These are phyloP conservation scores for Stigmatopora argus DNA, from an alignment of 2,113 vertebrate species.

Conservation along the genomic window DNA sequence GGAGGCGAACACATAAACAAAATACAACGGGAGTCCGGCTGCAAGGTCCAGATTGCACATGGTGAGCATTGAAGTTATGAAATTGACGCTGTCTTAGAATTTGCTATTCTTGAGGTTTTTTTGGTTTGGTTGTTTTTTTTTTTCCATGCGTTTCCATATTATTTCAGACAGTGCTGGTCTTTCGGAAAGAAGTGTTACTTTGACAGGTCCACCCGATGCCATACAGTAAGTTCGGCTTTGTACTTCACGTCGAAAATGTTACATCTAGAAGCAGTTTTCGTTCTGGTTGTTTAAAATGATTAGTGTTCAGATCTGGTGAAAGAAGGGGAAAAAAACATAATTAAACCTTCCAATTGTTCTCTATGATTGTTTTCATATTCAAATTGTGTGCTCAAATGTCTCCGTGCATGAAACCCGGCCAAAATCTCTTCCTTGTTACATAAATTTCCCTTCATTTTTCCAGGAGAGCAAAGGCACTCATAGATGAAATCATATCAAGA, in stretches of 20 bases:
- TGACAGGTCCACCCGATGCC: slow-evolving; percentile 81
- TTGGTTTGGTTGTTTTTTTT: neutral
- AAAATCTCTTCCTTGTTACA: neutral
- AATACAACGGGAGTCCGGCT: slow-evolving; percentile 92
- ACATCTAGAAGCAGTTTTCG: neutral
- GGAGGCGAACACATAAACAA: slow-evolving; percentile 94
- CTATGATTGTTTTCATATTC: no score
- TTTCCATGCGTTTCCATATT: slow-evolving; percentile 4
- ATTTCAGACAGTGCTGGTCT: slow-evolving; percentile 81
- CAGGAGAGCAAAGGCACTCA: slow-evolving; percentile 84
- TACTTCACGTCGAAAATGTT: neutral
- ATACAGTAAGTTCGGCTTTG: slow-evolving; percentile 75
- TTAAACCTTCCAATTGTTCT: no score
- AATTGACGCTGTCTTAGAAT: neutral
- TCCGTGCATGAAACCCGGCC: neutral
- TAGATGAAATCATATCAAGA: slow-evolving; percentile 87
- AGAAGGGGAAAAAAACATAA: neutral
- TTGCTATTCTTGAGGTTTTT: neutral
- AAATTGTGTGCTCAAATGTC: neutral
- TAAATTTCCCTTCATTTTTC: neutral
- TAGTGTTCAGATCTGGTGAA: neutral
- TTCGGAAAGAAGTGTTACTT: slow-evolving; percentile 80
- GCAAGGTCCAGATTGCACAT: slow-evolving; percentile 92
- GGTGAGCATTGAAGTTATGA: slow-evolving; percentile 56
- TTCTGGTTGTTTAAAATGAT: neutral